A percentile compares a stretch with the other conserved stretches of the same genome.
phyloP scores from a whole-genome alignment of 2,888 invertebrate genomes.

The Drosophila emarginata region DNA sequence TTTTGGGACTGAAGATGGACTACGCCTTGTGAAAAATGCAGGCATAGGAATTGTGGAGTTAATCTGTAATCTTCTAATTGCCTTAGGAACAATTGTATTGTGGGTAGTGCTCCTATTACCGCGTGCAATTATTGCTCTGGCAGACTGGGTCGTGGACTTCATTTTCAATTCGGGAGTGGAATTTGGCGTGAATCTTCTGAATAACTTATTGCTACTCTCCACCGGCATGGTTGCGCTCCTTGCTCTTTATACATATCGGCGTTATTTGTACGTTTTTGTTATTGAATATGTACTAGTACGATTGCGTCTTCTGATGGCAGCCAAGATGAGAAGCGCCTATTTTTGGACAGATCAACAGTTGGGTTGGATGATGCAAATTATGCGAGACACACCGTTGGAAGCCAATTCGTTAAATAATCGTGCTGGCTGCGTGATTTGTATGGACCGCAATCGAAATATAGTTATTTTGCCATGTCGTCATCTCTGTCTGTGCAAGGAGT shows the following conservation, averaged over 20 bases:
- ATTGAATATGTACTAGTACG: conserved; percentile 15
- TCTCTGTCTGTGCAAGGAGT: conserved; percentile 58
- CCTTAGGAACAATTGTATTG: conserved; percentile 38
- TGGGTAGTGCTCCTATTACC: conserved; percentile 58
- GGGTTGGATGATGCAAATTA: conserved; percentile 19
- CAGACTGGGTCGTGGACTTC: conserved; percentile 38
- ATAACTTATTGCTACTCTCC: conserved; percentile 43
- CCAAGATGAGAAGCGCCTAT: conserved; percentile 7
- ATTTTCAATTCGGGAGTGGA: conserved; percentile 24
- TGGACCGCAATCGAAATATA: conserved; percentile 46
- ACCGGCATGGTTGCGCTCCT: conserved; percentile 48
- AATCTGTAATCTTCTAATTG: conserved; percentile 39
- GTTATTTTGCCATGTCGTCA: conserved; percentile 60
- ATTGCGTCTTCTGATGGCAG: conserved; percentile 9
- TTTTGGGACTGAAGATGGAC: conserved; percentile 29
- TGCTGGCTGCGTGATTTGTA: conserved; percentile 50
- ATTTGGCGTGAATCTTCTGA: conserved; percentile 35
- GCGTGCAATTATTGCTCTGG: conserved; percentile 23
- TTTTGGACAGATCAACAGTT: conserved; percentile 26
- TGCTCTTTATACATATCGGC: conserved; percentile 47
- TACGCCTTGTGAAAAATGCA: conserved; percentile 15
- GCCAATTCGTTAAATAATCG: neutral
- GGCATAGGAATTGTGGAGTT: neutral
- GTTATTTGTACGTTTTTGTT: conserved; percentile 39
- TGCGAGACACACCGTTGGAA: neutral